A percentile compares a stretch with the other conserved stretches of the same genome.
phyloP scores from a whole-genome alignment of 2,797 vertebrate genomes.

The Trachurus trachurus region DNA sequence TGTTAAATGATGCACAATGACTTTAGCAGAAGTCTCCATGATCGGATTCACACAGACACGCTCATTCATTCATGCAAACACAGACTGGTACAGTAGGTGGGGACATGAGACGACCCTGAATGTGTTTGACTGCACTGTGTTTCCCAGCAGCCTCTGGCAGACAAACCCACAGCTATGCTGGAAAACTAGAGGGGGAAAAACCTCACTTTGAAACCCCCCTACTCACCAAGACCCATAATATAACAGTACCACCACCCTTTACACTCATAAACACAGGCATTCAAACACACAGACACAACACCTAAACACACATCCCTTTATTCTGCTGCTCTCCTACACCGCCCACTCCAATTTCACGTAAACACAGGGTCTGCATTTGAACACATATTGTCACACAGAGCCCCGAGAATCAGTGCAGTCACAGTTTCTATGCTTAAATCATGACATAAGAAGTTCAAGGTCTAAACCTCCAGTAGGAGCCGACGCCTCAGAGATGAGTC shows the following conservation, averaged over 20 bases:
- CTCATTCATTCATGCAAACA: too few relatives aligned
- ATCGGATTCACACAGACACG: neutral
- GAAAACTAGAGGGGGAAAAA: slow-evolving; percentile 29
- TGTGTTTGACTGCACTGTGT: slow-evolving; percentile 50
- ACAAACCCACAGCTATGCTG: slow-evolving; percentile 55
- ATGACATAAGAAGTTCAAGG: too few relatives aligned
- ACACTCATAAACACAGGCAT: slow-evolving; percentile 28
- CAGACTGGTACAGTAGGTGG: neutral
- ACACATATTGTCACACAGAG: slow-evolving; percentile 3
- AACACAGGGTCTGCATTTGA: neutral
- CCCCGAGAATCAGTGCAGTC: neutral
- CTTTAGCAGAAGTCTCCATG: neutral
- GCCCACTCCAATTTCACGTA: neutral
- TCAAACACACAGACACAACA: slow-evolving; percentile 39
- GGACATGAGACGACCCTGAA: slow-evolving; percentile 7
- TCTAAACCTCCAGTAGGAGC: too few relatives aligned
- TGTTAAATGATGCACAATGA: neutral
- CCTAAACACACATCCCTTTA: slow-evolving; percentile 65
- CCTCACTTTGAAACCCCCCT: slow-evolving; percentile 5
- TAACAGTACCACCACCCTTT: slow-evolving; percentile 22
- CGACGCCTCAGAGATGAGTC: neutral
- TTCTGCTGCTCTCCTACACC: slow-evolving; percentile 41
- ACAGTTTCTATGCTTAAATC: neutral
- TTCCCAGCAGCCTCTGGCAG: slow-evolving; percentile 32
- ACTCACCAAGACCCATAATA: slow-evolving; percentile 14